Percentiles rank a stretch among this genome's conserved stretches.
Conservation (phyloP, 2,888 invertebrate genomes). For the Cheilosia vulpina region DNA sequence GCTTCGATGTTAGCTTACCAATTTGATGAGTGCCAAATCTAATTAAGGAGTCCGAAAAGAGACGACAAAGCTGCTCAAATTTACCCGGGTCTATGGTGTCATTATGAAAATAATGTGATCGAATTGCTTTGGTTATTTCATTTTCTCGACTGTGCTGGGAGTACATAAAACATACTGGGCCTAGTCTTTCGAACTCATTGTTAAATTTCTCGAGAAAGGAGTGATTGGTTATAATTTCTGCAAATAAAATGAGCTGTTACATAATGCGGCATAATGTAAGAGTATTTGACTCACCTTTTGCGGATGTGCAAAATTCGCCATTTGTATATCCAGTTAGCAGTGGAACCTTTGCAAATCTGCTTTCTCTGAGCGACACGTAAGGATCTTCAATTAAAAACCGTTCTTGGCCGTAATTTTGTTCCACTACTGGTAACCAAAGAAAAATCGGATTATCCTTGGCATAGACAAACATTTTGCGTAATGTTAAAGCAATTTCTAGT, state of each 20-base stretch:
- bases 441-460: slow-evolving; percentile 79
- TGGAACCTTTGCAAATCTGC: slow-evolving; percentile 84
- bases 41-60: slow-evolving; percentile 84
- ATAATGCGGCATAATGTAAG: background rate
- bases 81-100: slow-evolving; percentile 22
- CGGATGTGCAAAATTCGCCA: slow-evolving; percentile 84
- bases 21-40: slow-evolving; percentile 84
- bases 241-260: background rate
- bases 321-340: slow-evolving; percentile 84
- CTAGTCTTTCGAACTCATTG: slow-evolving; percentile 83
- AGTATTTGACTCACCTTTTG: slow-evolving; percentile 79
- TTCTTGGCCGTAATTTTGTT: slow-evolving; percentile 84
- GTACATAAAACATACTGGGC: slow-evolving; percentile 85
- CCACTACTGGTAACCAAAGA: slow-evolving; percentile 84
- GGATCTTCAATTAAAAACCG: slow-evolving; percentile 84
- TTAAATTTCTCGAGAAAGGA: slow-evolving; percentile 82
- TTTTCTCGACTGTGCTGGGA: slow-evolving; percentile 77
- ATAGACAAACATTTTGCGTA: slow-evolving; percentile 78
- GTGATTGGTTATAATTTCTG: slow-evolving; percentile 80
- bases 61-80: slow-evolving; percentile 78
- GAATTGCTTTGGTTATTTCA: slow-evolving; percentile 49
- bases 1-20: slow-evolving; percentile 83
- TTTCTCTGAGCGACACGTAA: slow-evolving; percentile 81
- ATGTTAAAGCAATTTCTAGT: slow-evolving; percentile 71
- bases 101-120: slow-evolving; percentile 67